Percentiles rank a stretch among this genome's conserved stretches.
Evolutionary conservation across 2,113 vertebrate species (phyloP).

Genomic region (Ibidorhyncha struthersii): DNA sequence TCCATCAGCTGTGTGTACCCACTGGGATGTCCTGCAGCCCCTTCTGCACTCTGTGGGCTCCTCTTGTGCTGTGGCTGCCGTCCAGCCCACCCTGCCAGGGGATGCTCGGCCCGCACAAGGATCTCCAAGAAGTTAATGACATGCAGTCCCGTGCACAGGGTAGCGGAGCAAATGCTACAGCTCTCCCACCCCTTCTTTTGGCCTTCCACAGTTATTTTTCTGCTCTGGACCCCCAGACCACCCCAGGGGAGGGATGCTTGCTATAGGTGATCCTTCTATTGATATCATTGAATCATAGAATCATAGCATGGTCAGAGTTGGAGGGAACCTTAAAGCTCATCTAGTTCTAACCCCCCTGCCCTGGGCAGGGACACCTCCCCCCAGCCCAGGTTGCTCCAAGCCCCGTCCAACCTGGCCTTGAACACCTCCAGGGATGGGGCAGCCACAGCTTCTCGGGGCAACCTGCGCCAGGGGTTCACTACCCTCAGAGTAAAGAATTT

Average conservation of each 20-base stretch:
- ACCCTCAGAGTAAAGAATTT: too few species aligned
- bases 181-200: neutral
- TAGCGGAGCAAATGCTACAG: neutral
- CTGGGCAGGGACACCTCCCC: neutral
- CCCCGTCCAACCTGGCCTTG: neutral
- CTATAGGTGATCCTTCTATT: neutral
- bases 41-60: rapidly evolving
- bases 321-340: neutral
- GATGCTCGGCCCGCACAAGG: neutral
- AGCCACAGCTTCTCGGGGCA: neutral
- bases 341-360: neutral
- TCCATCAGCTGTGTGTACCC: neutral
- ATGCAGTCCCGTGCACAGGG: rapidly evolving
- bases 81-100: neutral
- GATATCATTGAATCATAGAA: neutral
- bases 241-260: neutral
- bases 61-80: rapidly evolving
- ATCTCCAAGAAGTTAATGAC: neutral
- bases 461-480: neutral
- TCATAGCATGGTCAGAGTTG: neutral
- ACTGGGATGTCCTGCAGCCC: neutral
- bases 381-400: neutral
- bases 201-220: neutral
- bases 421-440: neutral
- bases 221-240: neutral